Base-by-base conservation (phyloP, 2,888 invertebrate genomes). In the Sesia apiformis region DNA sequence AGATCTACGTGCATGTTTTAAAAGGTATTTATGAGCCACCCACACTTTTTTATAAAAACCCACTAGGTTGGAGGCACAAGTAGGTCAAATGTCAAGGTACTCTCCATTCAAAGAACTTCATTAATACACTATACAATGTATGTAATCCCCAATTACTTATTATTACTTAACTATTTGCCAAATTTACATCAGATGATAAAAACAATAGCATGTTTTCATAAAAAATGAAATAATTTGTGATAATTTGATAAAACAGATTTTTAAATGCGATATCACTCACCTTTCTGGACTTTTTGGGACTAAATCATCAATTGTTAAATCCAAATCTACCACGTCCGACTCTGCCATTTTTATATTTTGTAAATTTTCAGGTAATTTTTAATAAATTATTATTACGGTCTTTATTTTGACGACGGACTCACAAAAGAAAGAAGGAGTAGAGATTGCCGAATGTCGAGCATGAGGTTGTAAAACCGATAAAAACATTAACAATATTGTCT, bases 211-310 rank as follows among this genome's bases (percentile, higher is more conserved):
- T 42, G 7, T 42, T 42, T 42, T 42, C 23, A 42, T 7, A 42
- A 3, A 42, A 42, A 42, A 23, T 23, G 23, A 23, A 23, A 23
- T 23, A 23, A 23, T 23, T 23, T 23, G 23, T 23, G 23, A 23
- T 23, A 23, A 23, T 2, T 23, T 23, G 23, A 23, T 23, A 23
- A 23, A 23, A 23, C 1, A 23, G 23, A 23, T 23, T 23, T 23
- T 23, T 23, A 23, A 23, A 23, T 23, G 23, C 23, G 23, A 23
- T 23, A 23, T 23, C 46, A 59, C 51, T 63, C 83, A 88, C 89
- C 87, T 87, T 78, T 89, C 89, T 51, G 86, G 82, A 70, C 87
- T 88, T 72, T 89, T 89, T 54, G 89, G 88, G 69, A 89, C 83
- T 69, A 89, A 78, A 74, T 88, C 87, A 64, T 89, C 88, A 61